Percentiles rank a stretch among this genome's conserved stretches.
Conservation (phyloP, 2,888 invertebrate genomes). For the Exocentrus adspersus region DNA sequence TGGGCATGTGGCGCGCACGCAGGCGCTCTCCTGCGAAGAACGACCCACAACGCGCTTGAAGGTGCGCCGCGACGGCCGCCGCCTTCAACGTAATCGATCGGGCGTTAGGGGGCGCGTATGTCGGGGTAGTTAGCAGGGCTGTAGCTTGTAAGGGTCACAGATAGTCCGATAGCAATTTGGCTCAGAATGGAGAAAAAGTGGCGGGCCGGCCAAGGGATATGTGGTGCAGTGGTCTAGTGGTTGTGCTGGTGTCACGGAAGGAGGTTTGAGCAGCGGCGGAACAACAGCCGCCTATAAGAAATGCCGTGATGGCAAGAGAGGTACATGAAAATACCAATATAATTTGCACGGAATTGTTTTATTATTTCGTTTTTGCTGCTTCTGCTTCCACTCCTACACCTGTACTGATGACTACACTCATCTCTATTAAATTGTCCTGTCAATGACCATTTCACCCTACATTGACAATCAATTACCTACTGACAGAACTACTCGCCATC, state of each 20-base stretch:
- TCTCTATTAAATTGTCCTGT: slow-evolving; percentile 19
- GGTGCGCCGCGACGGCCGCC: slow-evolving; percentile 40
- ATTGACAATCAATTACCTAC: slow-evolving; percentile 29
- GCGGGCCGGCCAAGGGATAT: slow-evolving; percentile 56
- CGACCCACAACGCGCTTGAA: slow-evolving; percentile 27
- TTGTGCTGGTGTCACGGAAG: slow-evolving; percentile 52
- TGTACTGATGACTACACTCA: neutral
- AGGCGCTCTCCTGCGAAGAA: slow-evolving; percentile 26
- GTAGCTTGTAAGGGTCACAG: slow-evolving; percentile 60
- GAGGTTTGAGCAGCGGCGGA: slow-evolving; percentile 57
- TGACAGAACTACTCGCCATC: slow-evolving; percentile 24
- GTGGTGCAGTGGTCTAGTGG: slow-evolving; percentile 56
- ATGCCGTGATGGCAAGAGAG: slow-evolving; percentile 81
- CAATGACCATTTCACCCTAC: slow-evolving; percentile 18
- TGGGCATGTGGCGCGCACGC: neutral
- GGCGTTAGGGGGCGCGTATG: slow-evolving; percentile 60
- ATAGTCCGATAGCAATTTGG: slow-evolving; percentile 57
- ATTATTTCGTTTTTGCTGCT: slow-evolving; percentile 8
- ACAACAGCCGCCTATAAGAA: slow-evolving; percentile 68
- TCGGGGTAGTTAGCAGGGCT: slow-evolving; percentile 62
- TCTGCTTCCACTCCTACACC: slow-evolving; percentile 6
- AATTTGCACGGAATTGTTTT: slow-evolving; percentile 26
- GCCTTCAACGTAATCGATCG: slow-evolving; percentile 54
- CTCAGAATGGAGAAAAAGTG: slow-evolving; percentile 61
- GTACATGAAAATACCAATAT: slow-evolving; percentile 58